These are phyloP conservation scores for Serilophus lunatus DNA, from an alignment of 2,113 vertebrate species.

Conservation along the genomic window DNA sequence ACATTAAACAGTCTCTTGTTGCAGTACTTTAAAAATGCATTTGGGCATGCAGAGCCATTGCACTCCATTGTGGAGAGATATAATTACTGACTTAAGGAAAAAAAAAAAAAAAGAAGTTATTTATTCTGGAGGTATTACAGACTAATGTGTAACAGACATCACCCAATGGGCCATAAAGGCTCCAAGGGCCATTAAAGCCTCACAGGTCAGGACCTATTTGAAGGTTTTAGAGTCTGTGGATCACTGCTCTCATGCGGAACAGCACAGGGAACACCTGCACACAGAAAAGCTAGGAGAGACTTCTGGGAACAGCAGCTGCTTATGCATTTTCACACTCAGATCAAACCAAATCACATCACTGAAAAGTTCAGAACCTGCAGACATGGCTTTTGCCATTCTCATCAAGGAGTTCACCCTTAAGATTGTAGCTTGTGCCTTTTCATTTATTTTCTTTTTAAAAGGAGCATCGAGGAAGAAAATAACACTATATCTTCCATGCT, in stretches of 20 bases:
- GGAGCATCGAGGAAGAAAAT: neutral
- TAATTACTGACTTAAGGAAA: neutral
- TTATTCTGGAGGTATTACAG: constrained; percentile 39
- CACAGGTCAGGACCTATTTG: constrained; percentile 6
- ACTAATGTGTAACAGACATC: constrained; percentile 49
- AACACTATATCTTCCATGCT: neutral
- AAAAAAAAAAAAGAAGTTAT: neutral
- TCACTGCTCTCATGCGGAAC: constrained; percentile 1
- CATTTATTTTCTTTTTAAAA: neutral
- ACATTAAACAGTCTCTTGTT: constrained; percentile 23
- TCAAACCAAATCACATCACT: neutral
- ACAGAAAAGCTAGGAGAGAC: neutral
- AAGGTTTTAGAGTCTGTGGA: constrained; percentile 35
- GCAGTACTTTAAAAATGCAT: constrained; percentile 1
- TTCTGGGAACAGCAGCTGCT: neutral
- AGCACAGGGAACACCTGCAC: constrained; percentile 17
- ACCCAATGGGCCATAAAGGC: neutral
- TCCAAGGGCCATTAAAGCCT: constrained; percentile 5
- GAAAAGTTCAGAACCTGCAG: neutral
- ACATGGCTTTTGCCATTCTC: neutral
- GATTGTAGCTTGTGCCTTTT: neutral
- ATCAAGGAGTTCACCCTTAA: neutral
- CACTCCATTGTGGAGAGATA: neutral
- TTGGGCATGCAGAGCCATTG: neutral
- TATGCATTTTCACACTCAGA: neutral